Conservation (phyloP, 2,113 vertebrate species). For the Ictidomys tridecemlineatus region DNA sequence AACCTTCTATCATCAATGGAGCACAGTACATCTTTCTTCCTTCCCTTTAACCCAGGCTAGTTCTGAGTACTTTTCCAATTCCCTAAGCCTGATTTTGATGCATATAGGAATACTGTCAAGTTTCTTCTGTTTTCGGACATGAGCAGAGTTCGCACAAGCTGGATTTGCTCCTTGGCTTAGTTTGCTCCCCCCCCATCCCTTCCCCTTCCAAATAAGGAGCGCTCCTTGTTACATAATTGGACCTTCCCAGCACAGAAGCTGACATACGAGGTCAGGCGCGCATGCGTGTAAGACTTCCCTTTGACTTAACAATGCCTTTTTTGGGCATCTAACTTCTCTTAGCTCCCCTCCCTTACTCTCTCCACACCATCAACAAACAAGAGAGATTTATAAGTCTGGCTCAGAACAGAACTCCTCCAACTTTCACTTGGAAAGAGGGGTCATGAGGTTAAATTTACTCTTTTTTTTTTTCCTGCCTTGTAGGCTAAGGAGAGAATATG, state of each 20-base stretch:
- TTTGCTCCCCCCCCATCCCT: neutral
- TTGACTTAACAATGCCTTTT: slow-evolving; percentile 90
- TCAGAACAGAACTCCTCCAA: slow-evolving; percentile 76
- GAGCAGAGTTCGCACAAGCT: slow-evolving; percentile 56
- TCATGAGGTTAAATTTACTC: slow-evolving; percentile 79
- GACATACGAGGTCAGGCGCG: slow-evolving; percentile 58
- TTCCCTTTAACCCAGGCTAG: slow-evolving; percentile 14
- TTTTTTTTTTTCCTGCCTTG: neutral
- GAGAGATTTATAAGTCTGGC: slow-evolving; percentile 80
- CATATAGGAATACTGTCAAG: neutral
- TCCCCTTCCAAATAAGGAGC: slow-evolving; percentile 81
- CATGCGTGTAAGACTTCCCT: slow-evolving; percentile 68
- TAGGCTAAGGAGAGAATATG: neutral
- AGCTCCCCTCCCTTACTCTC: slow-evolving; percentile 28
- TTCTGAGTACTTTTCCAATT: neutral
- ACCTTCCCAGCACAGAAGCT: slow-evolving; percentile 35
- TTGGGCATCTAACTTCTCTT: slow-evolving; percentile 87
- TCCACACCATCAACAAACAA: slow-evolving; percentile 69
- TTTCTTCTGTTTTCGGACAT: slow-evolving; percentile 79
- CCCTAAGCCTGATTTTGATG: neutral
- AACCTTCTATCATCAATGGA: slow-evolving; percentile 54
- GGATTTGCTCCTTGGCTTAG: slow-evolving; percentile 69
- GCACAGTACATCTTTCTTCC: slow-evolving; percentile 5
- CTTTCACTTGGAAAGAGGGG: slow-evolving; percentile 71
- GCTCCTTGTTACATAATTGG: slow-evolving; percentile 86